A percentile compares a stretch with the other conserved stretches of the same genome.
Conservation (phyloP, 2,797 vertebrate genomes). For the Diceros bicornis region DNA sequence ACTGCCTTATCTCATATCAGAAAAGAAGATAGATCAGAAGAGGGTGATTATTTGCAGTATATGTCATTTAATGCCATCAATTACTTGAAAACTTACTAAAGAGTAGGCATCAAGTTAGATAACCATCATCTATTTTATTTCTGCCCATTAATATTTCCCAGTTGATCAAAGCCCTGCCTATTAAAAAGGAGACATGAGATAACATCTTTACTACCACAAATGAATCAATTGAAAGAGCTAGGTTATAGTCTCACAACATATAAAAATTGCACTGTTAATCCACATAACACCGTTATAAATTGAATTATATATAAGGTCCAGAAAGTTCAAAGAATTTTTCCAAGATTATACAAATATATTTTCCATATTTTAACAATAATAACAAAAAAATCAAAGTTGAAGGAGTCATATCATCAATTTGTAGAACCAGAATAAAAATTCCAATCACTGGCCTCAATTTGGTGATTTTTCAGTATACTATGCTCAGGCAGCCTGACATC, state of each 20-base stretch:
- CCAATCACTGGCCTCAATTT: not conserved
- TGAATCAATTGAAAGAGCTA: not conserved
- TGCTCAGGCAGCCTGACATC: not conserved
- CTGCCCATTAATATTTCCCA: not conserved
- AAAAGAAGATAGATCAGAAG: not conserved
- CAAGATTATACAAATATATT: not conserved
- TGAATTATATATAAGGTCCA: constrained; percentile 6
- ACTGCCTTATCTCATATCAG: not conserved
- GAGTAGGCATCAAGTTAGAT: constrained; percentile 27
- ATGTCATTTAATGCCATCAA: not conserved
- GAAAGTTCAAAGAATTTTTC: constrained; percentile 40
- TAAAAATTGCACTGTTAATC: constrained; percentile 23
- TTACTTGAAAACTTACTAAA: constrained; percentile 27
- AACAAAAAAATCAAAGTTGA: not conserved
- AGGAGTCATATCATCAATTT: not conserved
- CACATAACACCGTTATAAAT: constrained; percentile 4
- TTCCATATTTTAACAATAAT: constrained; percentile 40
- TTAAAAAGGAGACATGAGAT: constrained; percentile 20
- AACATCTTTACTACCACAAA: constrained; percentile 22
- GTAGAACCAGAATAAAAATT: constrained; percentile 51
- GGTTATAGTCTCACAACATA: not conserved
- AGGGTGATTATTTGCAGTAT: not conserved
- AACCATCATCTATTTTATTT: constrained; percentile 37
- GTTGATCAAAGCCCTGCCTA: not conserved
- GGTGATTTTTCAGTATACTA: not conserved